Evolutionary conservation across 2,888 invertebrate genomes (phyloP).

Genomic region (Tryphoninae sp.): DNA sequence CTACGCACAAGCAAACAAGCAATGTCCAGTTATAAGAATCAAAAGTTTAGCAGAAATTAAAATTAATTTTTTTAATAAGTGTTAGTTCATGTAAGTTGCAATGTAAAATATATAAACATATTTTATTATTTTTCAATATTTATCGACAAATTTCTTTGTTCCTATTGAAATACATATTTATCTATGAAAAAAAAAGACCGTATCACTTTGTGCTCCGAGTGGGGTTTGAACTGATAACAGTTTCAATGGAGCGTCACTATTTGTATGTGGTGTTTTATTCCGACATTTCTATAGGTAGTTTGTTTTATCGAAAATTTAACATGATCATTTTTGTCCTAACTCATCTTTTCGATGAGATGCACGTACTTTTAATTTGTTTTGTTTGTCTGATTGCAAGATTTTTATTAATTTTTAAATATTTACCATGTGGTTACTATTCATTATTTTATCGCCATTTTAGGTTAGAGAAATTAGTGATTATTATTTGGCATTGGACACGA

Average conservation of each 20-base stretch:
- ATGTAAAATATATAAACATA: background rate
- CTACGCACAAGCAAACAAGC: conserved; percentile 3
- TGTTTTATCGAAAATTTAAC: no score
- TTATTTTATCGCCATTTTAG: no score
- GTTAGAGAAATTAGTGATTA: no score
- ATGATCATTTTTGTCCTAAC: no score
- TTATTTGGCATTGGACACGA: no score
- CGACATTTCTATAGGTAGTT: no score
- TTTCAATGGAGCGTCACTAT: background rate
- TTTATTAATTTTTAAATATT: no score
- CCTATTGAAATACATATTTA: background rate
- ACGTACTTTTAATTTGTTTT: no score
- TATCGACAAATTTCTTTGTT: background rate
- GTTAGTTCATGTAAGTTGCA: background rate
- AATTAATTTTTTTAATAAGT: background rate
- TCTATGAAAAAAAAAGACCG: background rate
- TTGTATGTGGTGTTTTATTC: no score
- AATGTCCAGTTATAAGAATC: background rate
- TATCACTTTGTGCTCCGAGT: background rate
- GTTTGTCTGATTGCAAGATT: no score
- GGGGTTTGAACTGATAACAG: background rate
- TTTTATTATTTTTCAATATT: background rate
- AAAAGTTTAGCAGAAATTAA: background rate
- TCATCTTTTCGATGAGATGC: no score
- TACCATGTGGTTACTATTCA: no score